Percentiles rank a stretch among this genome's conserved stretches.
Conservation (phyloP, 2,797 vertebrate species). For the Periophthalmus magnuspinnatus region DNA sequence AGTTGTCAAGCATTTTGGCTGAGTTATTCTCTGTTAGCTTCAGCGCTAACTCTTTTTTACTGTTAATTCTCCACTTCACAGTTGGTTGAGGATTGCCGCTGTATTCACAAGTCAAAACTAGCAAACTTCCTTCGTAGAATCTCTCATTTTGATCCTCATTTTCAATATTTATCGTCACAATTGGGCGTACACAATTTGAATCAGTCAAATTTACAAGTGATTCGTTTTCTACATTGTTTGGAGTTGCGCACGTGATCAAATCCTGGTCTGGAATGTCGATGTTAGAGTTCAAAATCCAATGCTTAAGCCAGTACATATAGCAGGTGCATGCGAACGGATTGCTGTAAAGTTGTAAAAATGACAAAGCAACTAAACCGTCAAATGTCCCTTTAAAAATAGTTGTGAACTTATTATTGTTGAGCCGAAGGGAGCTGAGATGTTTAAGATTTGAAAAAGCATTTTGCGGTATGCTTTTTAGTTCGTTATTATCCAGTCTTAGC, state of each 20-base stretch:
- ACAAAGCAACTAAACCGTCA: conserved; percentile 83
- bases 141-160: conserved; percentile 67
- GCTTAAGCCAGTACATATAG: conserved; percentile 86
- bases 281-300: conserved; percentile 82
- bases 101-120: conserved; percentile 82
- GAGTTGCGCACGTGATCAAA: conserved; percentile 82
- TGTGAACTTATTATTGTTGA: conserved; percentile 89
- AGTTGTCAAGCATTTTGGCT: conserved; percentile 40
- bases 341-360: conserved; percentile 88
- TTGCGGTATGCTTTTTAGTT: conserved; percentile 82
- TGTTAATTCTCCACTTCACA: conserved; percentile 84
- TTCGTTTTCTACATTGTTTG: conserved; percentile 79
- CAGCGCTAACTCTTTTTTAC: conserved; percentile 73
- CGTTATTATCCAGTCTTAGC: conserved; percentile 95
- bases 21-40: conserved; percentile 63
- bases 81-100: conserved; percentile 82
- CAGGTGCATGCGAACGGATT: conserved; percentile 92
- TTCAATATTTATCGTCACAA: conserved; percentile 72
- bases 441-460: conserved; percentile 84
- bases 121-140: conserved; percentile 73
- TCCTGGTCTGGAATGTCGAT: conserved; percentile 81
- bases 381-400: conserved; percentile 87
- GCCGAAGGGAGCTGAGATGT: conserved; percentile 87
- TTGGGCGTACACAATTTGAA: conserved; percentile 78
- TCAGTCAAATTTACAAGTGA: conserved; percentile 74